Evolutionary conservation across 1,140 invertebrate species (phyloP), one percentile per base, ranked within the genome.

Genomic region (Diabrotica undecimpunctata): DNA sequence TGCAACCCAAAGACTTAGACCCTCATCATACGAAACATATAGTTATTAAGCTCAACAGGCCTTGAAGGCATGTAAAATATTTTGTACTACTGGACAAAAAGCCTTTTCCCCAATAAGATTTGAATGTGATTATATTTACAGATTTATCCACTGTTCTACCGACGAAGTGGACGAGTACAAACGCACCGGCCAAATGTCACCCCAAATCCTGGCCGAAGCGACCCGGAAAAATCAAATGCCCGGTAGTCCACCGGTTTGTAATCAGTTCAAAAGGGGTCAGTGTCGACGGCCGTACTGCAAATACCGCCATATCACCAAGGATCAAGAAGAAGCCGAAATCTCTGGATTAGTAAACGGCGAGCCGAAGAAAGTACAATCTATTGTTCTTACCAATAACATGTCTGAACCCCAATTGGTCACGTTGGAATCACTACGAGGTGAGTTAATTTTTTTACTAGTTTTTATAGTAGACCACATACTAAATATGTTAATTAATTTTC

Each of bases 141-240:
- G 88, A 71, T 94, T 93, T 77, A 81, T 93, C 37, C 91, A 94
- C 75, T 91, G 90, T 72, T 86, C 88, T 0, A 79, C 87, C 39
- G 88, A 88, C 69, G 91, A 93, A 71, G 90, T 92, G 74, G 75
- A 92, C 56, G 85, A 88, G 73, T 93, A 89, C 74, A 83, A 87
- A 60, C 78, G 80, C 6, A 88, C 84, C 4, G 89, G 89, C 0
- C 84, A 87, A 70, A 78, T 92, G 63, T 88, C 88, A 5, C 75
- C 81, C n/a, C 83, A 87, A 68, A 79, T 88, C 39, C 66, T 83
- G 1, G 78, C 71, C 0, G 80, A 82, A 61, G 71, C 81, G 0
- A 83, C 76, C 6, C 57, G 75, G 55, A 79, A 79, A 78, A 74
- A 79, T 72, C 73, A 83, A 72, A 53, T 79, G 41, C 68, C 81